Conservation (phyloP, 2,888 invertebrate species). For the Platycheirus rosarum region DNA sequence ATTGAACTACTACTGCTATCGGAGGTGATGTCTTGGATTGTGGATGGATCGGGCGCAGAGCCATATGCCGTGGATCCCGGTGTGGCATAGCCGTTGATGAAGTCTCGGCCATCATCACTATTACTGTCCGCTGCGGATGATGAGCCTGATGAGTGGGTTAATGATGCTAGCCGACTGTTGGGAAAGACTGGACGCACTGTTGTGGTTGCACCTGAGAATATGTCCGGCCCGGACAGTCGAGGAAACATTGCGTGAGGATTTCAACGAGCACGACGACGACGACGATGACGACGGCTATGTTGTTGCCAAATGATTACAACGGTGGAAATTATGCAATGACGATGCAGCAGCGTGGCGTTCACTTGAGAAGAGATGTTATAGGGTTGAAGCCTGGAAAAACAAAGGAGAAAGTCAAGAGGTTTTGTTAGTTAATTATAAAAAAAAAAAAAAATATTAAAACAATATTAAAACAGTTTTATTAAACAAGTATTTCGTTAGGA, state of each 20-base stretch:
- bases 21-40: conserved; percentile 72
- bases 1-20: conserved; percentile 74
- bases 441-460: too few relatives aligned
- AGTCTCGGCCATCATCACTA: conserved; percentile 61
- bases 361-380: conserved; percentile 6
- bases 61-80: conserved; percentile 64
- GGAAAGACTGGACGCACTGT: conserved; percentile 81
- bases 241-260: conserved; percentile 80
- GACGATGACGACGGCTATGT: conserved; percentile 40
- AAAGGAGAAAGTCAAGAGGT: conserved; percentile 26
- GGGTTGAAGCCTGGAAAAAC: conserved; percentile 13
- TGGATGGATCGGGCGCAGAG: conserved; percentile 62
- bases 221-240: conserved; percentile 80
- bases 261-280: too few relatives aligned
- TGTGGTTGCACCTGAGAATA: conserved; percentile 79
- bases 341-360: conserved; percentile 27
- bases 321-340: conserved; percentile 39
- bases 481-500: too few relatives aligned
- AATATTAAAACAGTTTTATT: too few relatives aligned
- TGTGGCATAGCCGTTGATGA: conserved; percentile 67
- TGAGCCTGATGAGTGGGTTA: conserved; percentile 75
- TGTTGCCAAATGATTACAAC: conserved; percentile 62
- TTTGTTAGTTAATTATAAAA: too few relatives aligned
- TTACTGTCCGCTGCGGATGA: conserved; percentile 67
- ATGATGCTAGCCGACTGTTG: conserved; percentile 79